Evolutionary conservation across 2,888 invertebrate species (phyloP), one percentile per base, ranked within the genome.

Genomic region (Callimorpha dominula): DNA sequence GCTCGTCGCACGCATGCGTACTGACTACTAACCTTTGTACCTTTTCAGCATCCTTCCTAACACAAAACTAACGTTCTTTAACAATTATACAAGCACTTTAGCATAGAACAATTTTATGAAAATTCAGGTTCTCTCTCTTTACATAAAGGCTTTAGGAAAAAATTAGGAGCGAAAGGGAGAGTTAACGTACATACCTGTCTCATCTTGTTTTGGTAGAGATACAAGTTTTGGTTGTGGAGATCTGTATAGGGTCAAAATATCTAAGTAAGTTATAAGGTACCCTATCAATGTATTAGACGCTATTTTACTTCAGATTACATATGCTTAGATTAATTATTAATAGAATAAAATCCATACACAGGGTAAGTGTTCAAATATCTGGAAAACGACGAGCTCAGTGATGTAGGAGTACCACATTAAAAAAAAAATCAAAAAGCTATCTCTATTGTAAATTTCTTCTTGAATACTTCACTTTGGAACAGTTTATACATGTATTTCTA

Each of bases 21-120:
- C 90, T 90, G 80, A 95, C 92, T 94, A 95, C 94, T 95, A 95
- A 95, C 93, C 90, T 93, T 93, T 93, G 89, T 91, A 94, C 91
- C 92, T 92, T 95, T 95, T 95, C 95, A 95, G 95, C 95, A 93
- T 94, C 91, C 91, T 89, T 91, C 89, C 90, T 94, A 94, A 95
- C 92, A 93, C 90, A 82, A 91, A 90, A 94, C 91, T 91, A 93
- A 91, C 86, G 85, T 86, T 84, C 84, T 78, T 86, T 76, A 83
- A 86, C 83, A 85, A 84, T 74, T 81, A 81, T 79, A 84, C 75
- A 81, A 85, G 83, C 86, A 90, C 86, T 85, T 72, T 86, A 78
- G 82, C 76, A 78, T 80, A 49, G 62, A 20, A 57, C 46, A 63
- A 31, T 0, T 49, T 57, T 12, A 54, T 65, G 12, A n/a, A 52